phyloP scores from a whole-genome alignment of 2,888 invertebrate genomes.

The Spilarctia lutea region DNA sequence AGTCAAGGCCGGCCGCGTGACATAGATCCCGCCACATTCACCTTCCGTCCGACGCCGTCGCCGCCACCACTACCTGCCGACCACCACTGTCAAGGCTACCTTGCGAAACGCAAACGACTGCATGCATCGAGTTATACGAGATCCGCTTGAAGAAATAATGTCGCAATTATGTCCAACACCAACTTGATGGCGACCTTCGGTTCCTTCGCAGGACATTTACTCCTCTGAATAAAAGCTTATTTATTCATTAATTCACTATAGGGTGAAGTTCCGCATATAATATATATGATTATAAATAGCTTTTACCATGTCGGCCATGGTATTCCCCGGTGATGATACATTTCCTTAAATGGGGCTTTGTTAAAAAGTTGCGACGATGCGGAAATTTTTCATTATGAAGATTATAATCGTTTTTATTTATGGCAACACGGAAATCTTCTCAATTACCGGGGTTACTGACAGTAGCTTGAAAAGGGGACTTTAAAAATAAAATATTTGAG shows the following conservation, averaged over 20 bases:
- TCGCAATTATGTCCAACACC: slow-evolving; percentile 60
- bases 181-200: slow-evolving; percentile 63
- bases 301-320: slow-evolving; percentile 29
- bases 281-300: slow-evolving; percentile 26
- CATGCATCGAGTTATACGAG: slow-evolving; percentile 63
- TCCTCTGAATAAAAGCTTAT: slow-evolving; percentile 31
- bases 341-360: slow-evolving; percentile 31
- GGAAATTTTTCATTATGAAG: slow-evolving; percentile 36
- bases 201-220: slow-evolving; percentile 54
- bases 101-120: slow-evolving; percentile 73
- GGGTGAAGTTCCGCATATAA: slow-evolving; percentile 46
- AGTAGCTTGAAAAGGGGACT: slow-evolving; percentile 57
- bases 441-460: slow-evolving; percentile 60
- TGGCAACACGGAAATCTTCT: slow-evolving; percentile 46
- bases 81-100: slow-evolving; percentile 82
- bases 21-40: slow-evolving; percentile 83
- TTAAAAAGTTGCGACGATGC: slow-evolving; percentile 29
- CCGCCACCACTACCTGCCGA: slow-evolving; percentile 68
- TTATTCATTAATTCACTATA: slow-evolving; percentile 20
- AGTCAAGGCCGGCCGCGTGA: slow-evolving; percentile 81
- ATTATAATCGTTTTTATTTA: slow-evolving; percentile 38
- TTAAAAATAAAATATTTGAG: no score
- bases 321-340: slow-evolving; percentile 40
- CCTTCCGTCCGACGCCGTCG: slow-evolving; percentile 74
- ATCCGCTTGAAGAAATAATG: slow-evolving; percentile 68